Percentiles rank a stretch among this genome's conserved stretches.
These are phyloP conservation scores for Serranus cabrilla DNA, from an alignment of 2,797 vertebrate genomes.

Conservation along the genomic window DNA sequence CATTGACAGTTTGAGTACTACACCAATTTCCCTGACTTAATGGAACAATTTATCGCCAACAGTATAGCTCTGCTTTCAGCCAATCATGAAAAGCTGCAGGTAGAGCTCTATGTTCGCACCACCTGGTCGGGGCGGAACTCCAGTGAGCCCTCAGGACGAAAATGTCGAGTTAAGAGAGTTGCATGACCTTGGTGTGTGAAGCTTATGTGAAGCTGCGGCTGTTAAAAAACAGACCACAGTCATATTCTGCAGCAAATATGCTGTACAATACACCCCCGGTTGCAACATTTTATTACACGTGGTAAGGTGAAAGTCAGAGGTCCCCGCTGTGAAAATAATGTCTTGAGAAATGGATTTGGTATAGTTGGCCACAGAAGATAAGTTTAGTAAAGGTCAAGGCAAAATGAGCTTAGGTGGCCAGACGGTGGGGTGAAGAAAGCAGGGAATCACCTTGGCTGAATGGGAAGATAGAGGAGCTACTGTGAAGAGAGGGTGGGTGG, in stretches of 20 bases:
- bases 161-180: slow-evolving; percentile 33
- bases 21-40: slow-evolving; percentile 42
- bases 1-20: slow-evolving; percentile 37
- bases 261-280: neutral
- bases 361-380: neutral
- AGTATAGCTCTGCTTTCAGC: neutral
- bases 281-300: slow-evolving; percentile 12
- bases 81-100: slow-evolving; percentile 30
- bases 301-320: neutral
- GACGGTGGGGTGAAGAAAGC: slow-evolving; percentile 43
- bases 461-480: slow-evolving; percentile 36
- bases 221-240: slow-evolving; percentile 46
- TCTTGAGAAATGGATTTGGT: neutral
- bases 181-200: slow-evolving; percentile 56
- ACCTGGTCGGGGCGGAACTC: slow-evolving; percentile 61
- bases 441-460: slow-evolving; percentile 23
- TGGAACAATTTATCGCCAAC: slow-evolving; percentile 28
- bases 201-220: slow-evolving; percentile 33
- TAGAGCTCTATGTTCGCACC: slow-evolving; percentile 43
- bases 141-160: slow-evolving; percentile 43
- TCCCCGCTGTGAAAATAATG: neutral
- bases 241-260: slow-evolving; percentile 21
- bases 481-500: slow-evolving; percentile 64
- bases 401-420: slow-evolving; percentile 57
- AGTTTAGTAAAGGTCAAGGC: slow-evolving; percentile 28